Evolutionary conservation across 2,797 vertebrate genomes (phyloP), one percentile per base, ranked within the genome.

Genomic region (Ambastaia sidthimunki): DNA sequence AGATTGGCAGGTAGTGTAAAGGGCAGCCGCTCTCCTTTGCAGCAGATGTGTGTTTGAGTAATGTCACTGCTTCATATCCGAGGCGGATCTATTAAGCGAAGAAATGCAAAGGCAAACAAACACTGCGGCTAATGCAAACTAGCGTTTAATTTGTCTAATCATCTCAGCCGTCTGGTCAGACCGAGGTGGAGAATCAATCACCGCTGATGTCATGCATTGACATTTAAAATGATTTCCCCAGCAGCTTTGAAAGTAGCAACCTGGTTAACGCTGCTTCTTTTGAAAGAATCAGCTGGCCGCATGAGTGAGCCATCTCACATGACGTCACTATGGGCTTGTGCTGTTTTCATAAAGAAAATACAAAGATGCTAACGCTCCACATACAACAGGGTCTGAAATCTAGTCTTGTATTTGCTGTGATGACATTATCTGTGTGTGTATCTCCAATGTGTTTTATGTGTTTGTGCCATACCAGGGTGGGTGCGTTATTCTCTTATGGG

Each of bases 401-500:
- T 10, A 57, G 34, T 18, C 59, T 48, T 78, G 74, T 83, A 81
- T 85, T 82, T 74, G 10, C 41, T 44, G 10, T 9, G 10, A 44
- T 44, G 34, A 1, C 7, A 79, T 68, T 89, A 88, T 90, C 84
- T 91, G 13, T 68, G 3, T 54, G 9, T 44, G 18, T 69, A n/a
- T 72, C 18, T 78, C 44, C n/a, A 73, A 55, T 25, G 21, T 73
- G 31, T 47, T 69, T 83, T 87, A 86, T 86, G 79, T 85, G 85
- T 85, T 78, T 88, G 41, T 65, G 62, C 6, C 86, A 75, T 50
- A 76, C 25, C 90, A 97, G 96, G 96, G 71, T 97, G 96, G 96
- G 91, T 90, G 57, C 95, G 96, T 68, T 97, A 97, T 85, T 95
- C 95, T 89, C 94, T 97, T 80, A 91, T 95, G 71, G 96, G 96